Base-by-base conservation (phyloP, 2,888 invertebrate species). In the Blastobasis adustella region DNA sequence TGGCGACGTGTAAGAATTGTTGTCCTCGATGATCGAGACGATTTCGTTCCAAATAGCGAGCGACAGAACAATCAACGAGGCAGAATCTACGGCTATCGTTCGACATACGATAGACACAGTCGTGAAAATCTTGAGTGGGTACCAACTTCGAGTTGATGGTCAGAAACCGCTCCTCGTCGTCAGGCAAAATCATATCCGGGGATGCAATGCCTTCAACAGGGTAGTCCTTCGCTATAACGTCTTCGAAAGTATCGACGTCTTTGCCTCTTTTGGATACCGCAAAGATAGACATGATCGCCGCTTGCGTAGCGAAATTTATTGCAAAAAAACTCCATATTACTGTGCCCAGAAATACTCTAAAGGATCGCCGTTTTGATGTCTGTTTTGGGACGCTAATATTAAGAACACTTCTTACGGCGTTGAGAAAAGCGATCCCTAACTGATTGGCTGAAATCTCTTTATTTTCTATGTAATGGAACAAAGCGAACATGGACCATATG, bases 191-290 rank as follows among this genome's bases (percentile, higher is more conserved):
- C 5, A 78, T 65, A 57, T 89, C 89, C 3, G 89, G 89, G 0
- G 88, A 83, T 4, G 82, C 73, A 58, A 87, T 65, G 0, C 84
- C 88, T 69, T 88, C 80, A 44, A 89, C 76, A 1, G 51, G 58
- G 51, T 82, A 87, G 4, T 79, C 85, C 50, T 75, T 85, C 54
- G 78, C 73, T 44, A 83, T 70, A 2, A 89, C 64, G 57, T 89
- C 88, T 9, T 83, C 76, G 52, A 82, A 87, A 0, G 86, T 83
- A 37, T 89, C 76, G 0, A 89, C 76, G 47, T 89, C 85, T 55
- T 76, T 79, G 0, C 84, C 85, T 55, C 82, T 75, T 56, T 80
- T 85, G 9, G 69, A 70, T 2, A 81, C 82, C 7, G 84, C 81
- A 50, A 88, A 82, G 45, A 87, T 76, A 1, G 89, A 88, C 57